Conservation (phyloP, 2,113 vertebrate species). For the Deroptyus accipitrinus region DNA sequence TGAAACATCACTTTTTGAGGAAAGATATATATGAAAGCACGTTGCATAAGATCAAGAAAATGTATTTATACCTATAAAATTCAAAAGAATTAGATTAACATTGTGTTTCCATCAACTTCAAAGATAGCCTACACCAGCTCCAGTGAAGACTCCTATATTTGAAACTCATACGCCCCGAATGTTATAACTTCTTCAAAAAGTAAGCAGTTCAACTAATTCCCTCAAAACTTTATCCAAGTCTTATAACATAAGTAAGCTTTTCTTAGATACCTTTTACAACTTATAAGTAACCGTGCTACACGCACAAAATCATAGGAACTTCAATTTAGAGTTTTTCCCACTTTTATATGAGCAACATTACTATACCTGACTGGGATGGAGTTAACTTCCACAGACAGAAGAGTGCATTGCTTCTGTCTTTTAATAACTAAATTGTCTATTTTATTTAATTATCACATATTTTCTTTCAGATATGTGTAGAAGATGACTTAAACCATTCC, state of each 20-base stretch:
- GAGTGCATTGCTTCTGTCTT: fast-evolving
- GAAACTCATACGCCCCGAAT: no score
- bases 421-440: not conserved
- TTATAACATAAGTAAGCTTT: not conserved
- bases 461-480: not conserved
- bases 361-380: not conserved
- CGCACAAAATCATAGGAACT: not conserved
- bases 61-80: not conserved
- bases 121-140: not conserved
- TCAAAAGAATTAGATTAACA: not conserved
- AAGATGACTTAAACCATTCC: not conserved
- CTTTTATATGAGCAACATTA: not conserved
- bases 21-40: not conserved
- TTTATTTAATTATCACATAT: not conserved
- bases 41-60: not conserved
- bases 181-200: not conserved
- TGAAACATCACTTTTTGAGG: not conserved
- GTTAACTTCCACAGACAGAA: not conserved
- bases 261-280: not conserved
- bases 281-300: not conserved
- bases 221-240: not conserved
- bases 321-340: not conserved
- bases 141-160: not conserved
- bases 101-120: not conserved
- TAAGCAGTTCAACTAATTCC: not conserved